Evolutionary conservation across 35 echinoderm and acorn worm genomes (phyloP).

Genomic region (Anneissia japonica): DNA sequence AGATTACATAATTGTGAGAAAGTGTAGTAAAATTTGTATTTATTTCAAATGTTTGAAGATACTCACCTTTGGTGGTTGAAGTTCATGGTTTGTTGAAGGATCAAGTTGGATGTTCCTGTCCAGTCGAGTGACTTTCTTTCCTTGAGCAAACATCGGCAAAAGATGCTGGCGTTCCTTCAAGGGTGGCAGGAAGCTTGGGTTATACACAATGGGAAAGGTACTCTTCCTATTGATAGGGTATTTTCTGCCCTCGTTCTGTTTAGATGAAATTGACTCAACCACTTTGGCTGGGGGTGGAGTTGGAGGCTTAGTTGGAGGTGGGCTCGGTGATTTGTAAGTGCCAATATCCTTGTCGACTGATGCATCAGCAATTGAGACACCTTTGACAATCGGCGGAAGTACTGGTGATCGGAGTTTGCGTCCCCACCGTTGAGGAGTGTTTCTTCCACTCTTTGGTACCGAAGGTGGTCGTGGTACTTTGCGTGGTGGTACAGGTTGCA

Average conservation of each 20-base stretch:
- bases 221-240: not conserved
- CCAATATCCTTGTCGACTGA: not conserved
- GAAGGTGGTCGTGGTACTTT: not conserved
- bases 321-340: not conserved
- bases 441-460: not conserved
- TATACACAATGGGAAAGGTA: not conserved
- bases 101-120: not conserved
- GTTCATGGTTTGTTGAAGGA: not conserved
- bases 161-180: not conserved
- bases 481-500: not conserved
- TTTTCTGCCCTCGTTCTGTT: not conserved
- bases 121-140: not conserved
- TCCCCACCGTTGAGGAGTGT: not conserved
- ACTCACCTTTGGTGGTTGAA: not conserved
- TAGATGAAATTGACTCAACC: not conserved
- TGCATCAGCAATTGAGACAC: not conserved
- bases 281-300: not conserved
- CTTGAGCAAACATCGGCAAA: not conserved
- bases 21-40: too few species aligned
- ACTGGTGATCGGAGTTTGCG: not conserved
- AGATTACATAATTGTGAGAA: too few species aligned
- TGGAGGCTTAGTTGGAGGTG: not conserved
- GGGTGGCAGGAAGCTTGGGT: not conserved
- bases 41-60: too few species aligned
- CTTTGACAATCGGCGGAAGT: not conserved